Evolutionary conservation across 2,797 vertebrate genomes (phyloP), one percentile per base, ranked within the genome.

Genomic region (Coccyzus lansbergi): DNA sequence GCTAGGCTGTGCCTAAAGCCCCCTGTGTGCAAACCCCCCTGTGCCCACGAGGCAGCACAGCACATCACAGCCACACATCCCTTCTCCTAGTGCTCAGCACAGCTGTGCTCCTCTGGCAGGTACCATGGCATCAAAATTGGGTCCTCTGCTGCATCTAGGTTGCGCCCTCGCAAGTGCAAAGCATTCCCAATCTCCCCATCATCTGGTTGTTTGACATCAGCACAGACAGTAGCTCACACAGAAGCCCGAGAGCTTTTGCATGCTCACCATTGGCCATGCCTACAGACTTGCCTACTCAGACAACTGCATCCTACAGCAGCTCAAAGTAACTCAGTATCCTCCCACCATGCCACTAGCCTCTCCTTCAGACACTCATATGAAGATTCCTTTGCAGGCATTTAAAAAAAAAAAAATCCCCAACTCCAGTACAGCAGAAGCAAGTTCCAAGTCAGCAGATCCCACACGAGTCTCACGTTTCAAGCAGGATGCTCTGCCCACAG

Each of bases 61-160:
- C 67, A 53, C 20, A 10, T 11, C 46, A 56, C 0, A 0, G 0
- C 12, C 5, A 1, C 0, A 2, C 9, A 60, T 19, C 33, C 31
- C 36, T 53, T 29, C 17, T 16, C 36, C 33, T 29, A 34, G 21
- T 12, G n/a, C 20, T 53, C 36, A 9, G 1, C 2, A 2, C 1
- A 2, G 59, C 34, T 2, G 0, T 14, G 55, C 14, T 52, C 38
- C 49, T 40, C 55, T 0, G 2, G 17, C 0, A 1, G 26, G 6
- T 49, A 69, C 28, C 0, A 0, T 4, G 34, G 29, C 34, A 5
- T 5, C 51, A 18, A 16, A 51, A 19, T 26, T 3, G 33, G 65
- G 26, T 5, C 10, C 36, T 81, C 52, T 40, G 52, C 42, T 44
- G 7, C 75, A 22, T 12, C 28, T 8, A 7, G 36, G 34, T 77